Base-by-base conservation (phyloP, 2,888 invertebrate genomes). In the Chalcosyrphus nemorum region DNA sequence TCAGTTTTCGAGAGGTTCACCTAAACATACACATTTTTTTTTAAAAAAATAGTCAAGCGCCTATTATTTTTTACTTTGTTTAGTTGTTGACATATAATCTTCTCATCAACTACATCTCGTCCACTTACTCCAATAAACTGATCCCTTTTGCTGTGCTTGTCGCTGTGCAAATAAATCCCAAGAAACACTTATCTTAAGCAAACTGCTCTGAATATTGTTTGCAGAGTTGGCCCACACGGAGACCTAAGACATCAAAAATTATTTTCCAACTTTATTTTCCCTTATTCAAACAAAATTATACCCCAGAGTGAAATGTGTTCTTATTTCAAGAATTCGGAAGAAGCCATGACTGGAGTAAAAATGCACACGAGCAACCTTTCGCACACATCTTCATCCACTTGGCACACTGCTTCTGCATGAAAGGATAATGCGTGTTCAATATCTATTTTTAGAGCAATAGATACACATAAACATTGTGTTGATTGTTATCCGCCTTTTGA, bases 281-380 rank as follows among this genome's bases (percentile, higher is more conserved):
- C 11, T 56, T 35, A 35, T 56, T 56, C 56, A 56, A 56, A 56
- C 19, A 56, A 38, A 56, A 56, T 56, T 56, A 50, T 32, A 56
- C 19, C 19, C 56, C 35, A 19, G 35, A 56, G 50, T 50, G 50
- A 32, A 54, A 54, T 54, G 54, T 32, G 15, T 54, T 11, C 29
- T 11, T 29, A 13, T 15, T 11, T 15, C 17, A 5, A 52, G 15
- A n/a, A n/a, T n/a, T n/a, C n/a, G n/a, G n/a, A n/a, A n/a, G n/a
- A 15, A 29, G 41, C 13, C 41, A 41, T 41, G 35, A 32, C 35
- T 56, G 15, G 41, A 13, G 27, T 41, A 59, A 38, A 35, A 32
- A 35, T 56, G 11, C 32, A 35, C 32, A 41, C 59, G 13, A 15
- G 24, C 24, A 24, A 59, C 21, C 13, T 41, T 41, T 7, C 4